Evolutionary conservation across 2,888 invertebrate species (phyloP).

Genomic region (Andrena camellia): DNA sequence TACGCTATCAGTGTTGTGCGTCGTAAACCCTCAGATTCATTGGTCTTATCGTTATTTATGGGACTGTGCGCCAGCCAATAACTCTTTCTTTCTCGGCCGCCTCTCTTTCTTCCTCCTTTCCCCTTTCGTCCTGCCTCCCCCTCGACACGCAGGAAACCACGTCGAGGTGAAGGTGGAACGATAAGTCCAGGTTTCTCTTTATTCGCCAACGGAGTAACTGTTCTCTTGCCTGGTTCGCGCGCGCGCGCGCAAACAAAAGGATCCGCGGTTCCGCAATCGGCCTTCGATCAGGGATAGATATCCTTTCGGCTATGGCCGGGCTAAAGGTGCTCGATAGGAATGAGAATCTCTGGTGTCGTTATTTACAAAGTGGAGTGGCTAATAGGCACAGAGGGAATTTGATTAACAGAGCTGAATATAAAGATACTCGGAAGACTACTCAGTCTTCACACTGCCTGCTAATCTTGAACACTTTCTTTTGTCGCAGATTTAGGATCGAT

Average conservation of each 20-base stretch:
- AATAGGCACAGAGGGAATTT: background rate
- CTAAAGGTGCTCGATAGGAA: background rate
- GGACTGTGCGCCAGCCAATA: slow-evolving; percentile 29
- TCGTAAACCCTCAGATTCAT: slow-evolving; percentile 75
- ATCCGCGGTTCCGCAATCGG: slow-evolving; percentile 40
- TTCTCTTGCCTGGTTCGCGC: slow-evolving; percentile 26
- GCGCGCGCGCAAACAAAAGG: slow-evolving; percentile 16
- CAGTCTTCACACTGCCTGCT: too few relatives aligned
- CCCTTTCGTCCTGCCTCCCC: slow-evolving; percentile 13
- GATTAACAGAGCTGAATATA: background rate
- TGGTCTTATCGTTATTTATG: slow-evolving; percentile 71
- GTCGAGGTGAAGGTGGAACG: slow-evolving; percentile 50
- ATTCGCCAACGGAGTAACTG: slow-evolving; percentile 52
- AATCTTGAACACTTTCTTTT: background rate
- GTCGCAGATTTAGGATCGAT: slow-evolving; percentile 82
- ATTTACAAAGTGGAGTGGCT: too few relatives aligned
- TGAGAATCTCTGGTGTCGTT: background rate
- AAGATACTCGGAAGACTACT: background rate
- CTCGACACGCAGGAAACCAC: slow-evolving; percentile 31
- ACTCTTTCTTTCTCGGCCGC: slow-evolving; percentile 35
- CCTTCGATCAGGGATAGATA: slow-evolving; percentile 19
- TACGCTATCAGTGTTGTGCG: slow-evolving; percentile 78
- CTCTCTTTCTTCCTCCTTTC: slow-evolving; percentile 28
- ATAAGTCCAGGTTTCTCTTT: slow-evolving; percentile 59
- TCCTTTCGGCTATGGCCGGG: background rate